Evolutionary conservation across 2,797 vertebrate species (phyloP).

Genomic region (Percopsis omiscomaycus): DNA sequence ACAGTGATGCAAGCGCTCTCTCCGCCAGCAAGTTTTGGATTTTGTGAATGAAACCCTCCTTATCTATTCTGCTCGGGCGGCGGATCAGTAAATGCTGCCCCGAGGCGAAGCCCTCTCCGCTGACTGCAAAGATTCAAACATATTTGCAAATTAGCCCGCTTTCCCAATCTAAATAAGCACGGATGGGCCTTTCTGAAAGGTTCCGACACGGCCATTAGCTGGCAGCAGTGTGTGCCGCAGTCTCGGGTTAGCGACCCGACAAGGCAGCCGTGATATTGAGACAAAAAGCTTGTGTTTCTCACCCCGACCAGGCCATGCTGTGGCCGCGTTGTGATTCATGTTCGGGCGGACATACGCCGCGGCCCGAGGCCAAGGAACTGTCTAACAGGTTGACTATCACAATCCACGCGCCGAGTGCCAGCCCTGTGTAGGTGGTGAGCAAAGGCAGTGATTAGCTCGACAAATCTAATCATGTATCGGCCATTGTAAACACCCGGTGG

Average conservation of each 20-base stretch:
- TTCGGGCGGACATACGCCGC: slow-evolving; percentile 36
- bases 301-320: slow-evolving; percentile 27
- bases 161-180: slow-evolving; percentile 40
- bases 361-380: slow-evolving; percentile 20
- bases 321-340: slow-evolving; percentile 38
- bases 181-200: slow-evolving; percentile 32
- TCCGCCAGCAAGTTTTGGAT: slow-evolving; percentile 39
- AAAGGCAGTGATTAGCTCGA: neutral
- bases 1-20: slow-evolving; percentile 36
- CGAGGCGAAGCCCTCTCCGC: slow-evolving; percentile 48
- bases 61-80: slow-evolving; percentile 57
- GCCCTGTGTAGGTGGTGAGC: slow-evolving; percentile 21
- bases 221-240: slow-evolving; percentile 30
- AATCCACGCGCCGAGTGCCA: slow-evolving; percentile 25
- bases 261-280: slow-evolving; percentile 43
- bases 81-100: slow-evolving; percentile 63
- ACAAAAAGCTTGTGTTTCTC: slow-evolving; percentile 53
- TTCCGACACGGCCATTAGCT: slow-evolving; percentile 41
- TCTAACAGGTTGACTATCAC: slow-evolving; percentile 31
- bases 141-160: slow-evolving; percentile 59
- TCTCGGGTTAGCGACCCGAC: slow-evolving; percentile 47
- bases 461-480: neutral
- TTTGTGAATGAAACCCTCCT: slow-evolving; percentile 67
- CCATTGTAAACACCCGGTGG: neutral
- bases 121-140: slow-evolving; percentile 46